A percentile compares a stretch with the other conserved stretches of the same genome.
Conservation (phyloP, 2,888 invertebrate species). For the Rhogogaster chlorosoma region DNA sequence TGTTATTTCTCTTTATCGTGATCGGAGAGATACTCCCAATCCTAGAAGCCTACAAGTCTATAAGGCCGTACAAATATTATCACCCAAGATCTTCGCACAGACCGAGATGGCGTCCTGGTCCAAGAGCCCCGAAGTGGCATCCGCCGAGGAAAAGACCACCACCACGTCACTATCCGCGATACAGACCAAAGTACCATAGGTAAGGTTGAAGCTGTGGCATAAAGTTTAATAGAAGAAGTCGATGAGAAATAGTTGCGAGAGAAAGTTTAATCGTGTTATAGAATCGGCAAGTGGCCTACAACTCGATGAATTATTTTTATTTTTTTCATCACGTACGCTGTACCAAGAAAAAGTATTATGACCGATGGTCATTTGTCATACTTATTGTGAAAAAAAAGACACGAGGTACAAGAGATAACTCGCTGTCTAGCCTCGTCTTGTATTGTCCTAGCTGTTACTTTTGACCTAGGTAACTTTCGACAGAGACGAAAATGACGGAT, state of each 20-base stretch:
- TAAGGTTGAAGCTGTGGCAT: conserved; percentile 43
- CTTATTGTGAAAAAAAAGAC: background rate
- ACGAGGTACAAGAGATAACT: background rate
- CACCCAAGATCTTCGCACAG: conserved; percentile 58
- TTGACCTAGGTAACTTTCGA: background rate
- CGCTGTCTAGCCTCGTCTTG: background rate
- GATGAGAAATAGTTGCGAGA: background rate
- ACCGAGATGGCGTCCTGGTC: conserved; percentile 59
- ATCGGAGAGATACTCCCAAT: conserved; percentile 61
- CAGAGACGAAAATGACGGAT: background rate
- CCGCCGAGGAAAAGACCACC: conserved; percentile 59
- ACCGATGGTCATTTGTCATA: background rate
- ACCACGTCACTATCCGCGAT: conserved; percentile 56
- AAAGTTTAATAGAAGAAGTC: background rate
- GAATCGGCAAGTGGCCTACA: background rate
- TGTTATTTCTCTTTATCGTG: conserved; percentile 57
- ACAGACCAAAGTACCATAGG: conserved; percentile 56
- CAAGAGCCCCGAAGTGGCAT: conserved; percentile 60
- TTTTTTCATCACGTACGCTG: background rate
- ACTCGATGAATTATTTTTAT: background rate
- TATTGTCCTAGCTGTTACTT: conserved; percentile 1
- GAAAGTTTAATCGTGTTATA: conserved; percentile 1
- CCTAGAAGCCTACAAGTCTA: conserved; percentile 61
- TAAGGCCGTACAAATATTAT: conserved; percentile 64
- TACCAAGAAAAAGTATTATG: background rate